Evolutionary conservation across 2,888 invertebrate species (phyloP).

Genomic region (Macaria notata): DNA sequence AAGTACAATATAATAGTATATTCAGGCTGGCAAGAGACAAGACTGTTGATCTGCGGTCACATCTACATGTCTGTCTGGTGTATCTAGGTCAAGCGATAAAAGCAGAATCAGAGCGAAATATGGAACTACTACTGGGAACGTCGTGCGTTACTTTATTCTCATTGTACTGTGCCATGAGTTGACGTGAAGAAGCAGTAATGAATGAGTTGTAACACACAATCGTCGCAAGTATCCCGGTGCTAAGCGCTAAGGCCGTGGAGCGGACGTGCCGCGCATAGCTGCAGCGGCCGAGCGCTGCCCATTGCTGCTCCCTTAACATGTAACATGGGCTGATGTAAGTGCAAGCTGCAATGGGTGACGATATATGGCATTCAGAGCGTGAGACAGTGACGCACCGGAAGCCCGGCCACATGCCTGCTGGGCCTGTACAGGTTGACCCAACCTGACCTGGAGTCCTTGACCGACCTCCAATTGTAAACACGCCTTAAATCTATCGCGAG

Average conservation of each 20-base stretch:
- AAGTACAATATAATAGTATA: slow-evolving; percentile 23
- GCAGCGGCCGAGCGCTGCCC: slow-evolving; percentile 32
- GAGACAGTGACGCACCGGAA: slow-evolving; percentile 39
- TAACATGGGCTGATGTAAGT: background rate
- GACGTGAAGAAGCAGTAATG: slow-evolving; percentile 10
- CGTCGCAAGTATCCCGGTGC: background rate
- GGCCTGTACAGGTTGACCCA: slow-evolving; percentile 11
- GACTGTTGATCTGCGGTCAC: slow-evolving; percentile 35
- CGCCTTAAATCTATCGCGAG: background rate
- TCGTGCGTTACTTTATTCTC: slow-evolving; percentile 4
- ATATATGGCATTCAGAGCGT: slow-evolving; percentile 16
- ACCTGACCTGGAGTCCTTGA: slow-evolving; percentile 12
- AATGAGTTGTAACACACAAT: background rate
- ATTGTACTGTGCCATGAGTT: background rate
- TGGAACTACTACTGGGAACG: background rate
- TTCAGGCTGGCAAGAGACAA: slow-evolving; percentile 39
- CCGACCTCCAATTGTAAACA: slow-evolving; percentile 21
- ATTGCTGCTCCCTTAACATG: slow-evolving; percentile 16
- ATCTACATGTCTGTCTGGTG: slow-evolving; percentile 29
- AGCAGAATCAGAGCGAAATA: too few relatives aligned
- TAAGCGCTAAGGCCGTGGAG: slow-evolving; percentile 13
- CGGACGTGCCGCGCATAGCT: slow-evolving; percentile 48
- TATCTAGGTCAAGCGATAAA: slow-evolving; percentile 11
- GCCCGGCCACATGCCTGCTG: slow-evolving; percentile 24
- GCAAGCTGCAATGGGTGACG: slow-evolving; percentile 29